Percentiles rank a stretch among this genome's conserved stretches.
These are phyloP conservation scores for Phortica okadai DNA, from an alignment of 2,888 invertebrate species.

Conservation along the genomic window DNA sequence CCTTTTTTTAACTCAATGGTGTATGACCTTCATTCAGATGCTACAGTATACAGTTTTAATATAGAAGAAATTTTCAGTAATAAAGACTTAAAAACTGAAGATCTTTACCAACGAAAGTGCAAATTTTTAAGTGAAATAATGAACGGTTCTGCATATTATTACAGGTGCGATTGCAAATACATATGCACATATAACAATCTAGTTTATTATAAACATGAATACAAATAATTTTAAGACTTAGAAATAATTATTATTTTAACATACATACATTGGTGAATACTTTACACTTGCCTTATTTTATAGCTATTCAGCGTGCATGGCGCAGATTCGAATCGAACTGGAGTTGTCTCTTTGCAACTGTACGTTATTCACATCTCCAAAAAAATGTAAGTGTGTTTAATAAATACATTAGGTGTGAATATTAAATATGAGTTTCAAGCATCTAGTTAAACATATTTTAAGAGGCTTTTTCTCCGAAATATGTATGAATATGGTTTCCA, in stretches of 20 bases:
- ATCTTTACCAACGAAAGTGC: slow-evolving; percentile 62
- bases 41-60: slow-evolving; percentile 55
- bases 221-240: not conserved
- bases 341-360: slow-evolving; percentile 68
- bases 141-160: slow-evolving; percentile 32
- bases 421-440: not conserved
- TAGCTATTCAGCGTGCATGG: slow-evolving; percentile 69
- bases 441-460: not conserved
- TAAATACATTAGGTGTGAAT: not conserved
- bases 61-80: slow-evolving; percentile 66
- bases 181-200: no score
- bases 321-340: slow-evolving; percentile 57
- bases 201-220: not conserved
- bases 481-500: no score
- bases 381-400: slow-evolving; percentile 55
- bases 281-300: no score
- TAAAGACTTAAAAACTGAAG: slow-evolving; percentile 56
- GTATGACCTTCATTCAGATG: slow-evolving; percentile 50
- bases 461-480: no score
- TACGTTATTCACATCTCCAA: slow-evolving; percentile 58
- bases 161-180: slow-evolving; percentile 47
- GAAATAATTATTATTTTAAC: not conserved
- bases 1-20: slow-evolving; percentile 65
- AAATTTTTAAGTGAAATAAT: slow-evolving; percentile 63
- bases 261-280: no score